Evolutionary conservation across 2,888 invertebrate species (phyloP).

Genomic region (Polia nebulosa): DNA sequence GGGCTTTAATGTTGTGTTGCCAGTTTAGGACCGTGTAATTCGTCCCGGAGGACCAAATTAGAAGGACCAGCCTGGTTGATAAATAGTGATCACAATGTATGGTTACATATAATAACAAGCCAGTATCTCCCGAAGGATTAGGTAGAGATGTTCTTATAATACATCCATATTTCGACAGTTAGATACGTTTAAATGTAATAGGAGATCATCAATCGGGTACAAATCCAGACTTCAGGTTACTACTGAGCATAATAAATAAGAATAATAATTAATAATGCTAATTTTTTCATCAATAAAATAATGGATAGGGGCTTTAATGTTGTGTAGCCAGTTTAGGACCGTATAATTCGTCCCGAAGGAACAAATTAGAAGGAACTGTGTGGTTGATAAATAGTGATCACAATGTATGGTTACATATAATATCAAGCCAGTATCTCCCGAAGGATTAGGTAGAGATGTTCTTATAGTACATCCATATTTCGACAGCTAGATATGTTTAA

Average conservation of each 20-base stretch:
- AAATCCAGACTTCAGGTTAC: too few species aligned
- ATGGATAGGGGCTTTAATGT: not conserved
- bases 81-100: not conserved
- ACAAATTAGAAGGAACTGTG: not conserved
- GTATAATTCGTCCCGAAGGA: conserved; percentile 8
- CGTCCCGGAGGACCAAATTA: conserved; percentile 2
- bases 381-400: not conserved
- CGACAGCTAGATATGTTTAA: too few species aligned
- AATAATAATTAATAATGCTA: conserved; percentile 43
- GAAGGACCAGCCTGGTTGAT: not conserved
- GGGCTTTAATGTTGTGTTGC: not conserved
- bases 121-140: not conserved
- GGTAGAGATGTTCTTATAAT: not conserved
- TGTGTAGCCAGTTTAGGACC: not conserved
- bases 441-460: not conserved
- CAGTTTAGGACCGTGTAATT: not conserved
- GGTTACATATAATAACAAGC: not conserved
- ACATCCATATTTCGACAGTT: too few species aligned
- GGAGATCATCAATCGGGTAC: too few species aligned
- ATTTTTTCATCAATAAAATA: conserved; percentile 4
- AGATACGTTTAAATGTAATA: too few species aligned
- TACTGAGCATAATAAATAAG: too few species aligned
- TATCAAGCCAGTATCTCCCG: not conserved
- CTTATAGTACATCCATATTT: too few species aligned
- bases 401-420: not conserved